These are phyloP conservation scores for Icerya purchasi DNA, from an alignment of 2,888 invertebrate genomes.

Conservation along the genomic window DNA sequence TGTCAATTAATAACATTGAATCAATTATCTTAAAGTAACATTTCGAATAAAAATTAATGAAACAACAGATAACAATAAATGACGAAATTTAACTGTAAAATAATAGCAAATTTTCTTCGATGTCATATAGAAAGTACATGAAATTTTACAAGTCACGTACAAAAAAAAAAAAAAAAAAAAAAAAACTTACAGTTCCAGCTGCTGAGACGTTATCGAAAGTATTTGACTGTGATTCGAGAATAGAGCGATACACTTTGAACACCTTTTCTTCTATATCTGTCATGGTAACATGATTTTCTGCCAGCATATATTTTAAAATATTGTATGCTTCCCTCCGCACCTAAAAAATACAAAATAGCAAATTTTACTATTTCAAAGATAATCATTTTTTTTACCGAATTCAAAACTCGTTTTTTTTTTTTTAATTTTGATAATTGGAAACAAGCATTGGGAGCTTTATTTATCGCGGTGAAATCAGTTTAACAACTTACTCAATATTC, in stretches of 20 bases:
- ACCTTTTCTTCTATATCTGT: constrained; percentile 7
- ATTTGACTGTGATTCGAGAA: background rate
- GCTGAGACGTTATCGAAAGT: constrained; percentile 1
- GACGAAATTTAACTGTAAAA: too few species aligned
- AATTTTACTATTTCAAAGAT: too few species aligned
- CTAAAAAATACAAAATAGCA: background rate
- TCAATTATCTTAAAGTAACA: too few species aligned
- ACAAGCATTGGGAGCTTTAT: too few species aligned
- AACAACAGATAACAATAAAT: too few species aligned
- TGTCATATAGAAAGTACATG: background rate
- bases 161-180: background rate
- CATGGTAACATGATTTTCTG: constrained; percentile 4
- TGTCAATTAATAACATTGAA: too few species aligned
- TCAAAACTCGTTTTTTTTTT: too few species aligned
- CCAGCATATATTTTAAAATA: constrained; percentile 5
- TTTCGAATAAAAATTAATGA: too few species aligned
- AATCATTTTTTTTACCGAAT: too few species aligned
- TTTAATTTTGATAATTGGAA: too few species aligned
- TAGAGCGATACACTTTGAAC: background rate
- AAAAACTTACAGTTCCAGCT: constrained; percentile 11
- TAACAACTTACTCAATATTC: too few species aligned
- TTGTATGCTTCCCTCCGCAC: constrained; percentile 8
- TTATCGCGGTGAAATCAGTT: too few species aligned
- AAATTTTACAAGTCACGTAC: background rate
- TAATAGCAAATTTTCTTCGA: background rate